phyloP scores from a whole-genome alignment of 1,140 invertebrate species.

The Drosophila arawakana region DNA sequence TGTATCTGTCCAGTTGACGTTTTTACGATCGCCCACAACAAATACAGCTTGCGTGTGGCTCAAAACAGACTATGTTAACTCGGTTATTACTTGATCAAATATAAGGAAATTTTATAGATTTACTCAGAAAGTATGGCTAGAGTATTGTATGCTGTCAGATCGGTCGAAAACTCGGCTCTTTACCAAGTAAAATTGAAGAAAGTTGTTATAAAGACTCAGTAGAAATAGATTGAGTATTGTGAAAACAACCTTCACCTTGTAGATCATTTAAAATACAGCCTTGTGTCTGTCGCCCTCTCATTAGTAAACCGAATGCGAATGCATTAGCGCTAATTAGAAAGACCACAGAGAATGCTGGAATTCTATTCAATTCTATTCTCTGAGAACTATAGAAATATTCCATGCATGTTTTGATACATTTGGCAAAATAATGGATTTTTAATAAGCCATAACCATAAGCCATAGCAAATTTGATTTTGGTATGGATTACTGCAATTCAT shows the following conservation, averaged over 20 bases:
- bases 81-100: conserved; percentile 2
- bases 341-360: conserved; percentile 30
- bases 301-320: conserved; percentile 20
- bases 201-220: too few species aligned
- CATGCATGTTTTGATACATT: conserved; percentile 61
- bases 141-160: too few species aligned
- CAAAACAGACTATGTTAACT: conserved; percentile 6
- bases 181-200: background rate
- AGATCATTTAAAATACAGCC: conserved; percentile 21
- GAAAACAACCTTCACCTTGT: background rate
- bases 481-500: conserved; percentile 34
- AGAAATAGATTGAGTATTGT: too few species aligned
- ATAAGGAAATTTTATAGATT: conserved; percentile 1
- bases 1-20: conserved; percentile 20
- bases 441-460: conserved; percentile 66
- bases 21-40: conserved; percentile 44
- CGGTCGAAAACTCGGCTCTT: conserved; percentile 1
- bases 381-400: conserved; percentile 39
- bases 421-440: conserved; percentile 63
- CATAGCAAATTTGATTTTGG: conserved; percentile 28
- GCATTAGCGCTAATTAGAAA: conserved; percentile 45
- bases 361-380: conserved; percentile 8
- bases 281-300: conserved; percentile 9
- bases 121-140: too few species aligned
- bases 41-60: conserved; percentile 49